phyloP scores from a whole-genome alignment of 2,797 vertebrate species.

The Smutsia temminckii region DNA sequence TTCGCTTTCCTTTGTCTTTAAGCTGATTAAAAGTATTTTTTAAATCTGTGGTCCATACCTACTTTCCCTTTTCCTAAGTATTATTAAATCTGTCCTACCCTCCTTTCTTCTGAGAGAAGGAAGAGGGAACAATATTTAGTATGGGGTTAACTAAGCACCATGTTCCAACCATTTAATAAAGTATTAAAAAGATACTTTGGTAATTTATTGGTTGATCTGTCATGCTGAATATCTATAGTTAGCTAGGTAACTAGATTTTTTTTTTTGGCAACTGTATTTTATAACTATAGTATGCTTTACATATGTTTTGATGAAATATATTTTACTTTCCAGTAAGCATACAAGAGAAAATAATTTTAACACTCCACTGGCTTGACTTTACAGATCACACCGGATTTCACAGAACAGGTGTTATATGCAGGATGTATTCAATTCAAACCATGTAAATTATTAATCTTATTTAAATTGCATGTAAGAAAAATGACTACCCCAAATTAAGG shows the following conservation, averaged over 20 bases:
- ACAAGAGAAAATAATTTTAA: not conserved
- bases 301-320: not conserved
- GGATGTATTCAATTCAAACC: not conserved
- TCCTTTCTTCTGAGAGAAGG: not conserved
- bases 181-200: not conserved
- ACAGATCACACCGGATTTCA: not conserved
- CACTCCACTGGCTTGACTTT: not conserved
- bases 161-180: not conserved
- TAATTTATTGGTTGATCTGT: not conserved
- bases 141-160: not conserved
- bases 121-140: not conserved
- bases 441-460: constrained; percentile 5
- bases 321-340: not conserved
- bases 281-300: not conserved
- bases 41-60: not conserved
- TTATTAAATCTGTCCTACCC: not conserved
- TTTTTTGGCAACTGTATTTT: not conserved
- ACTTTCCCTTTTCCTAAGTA: not conserved
- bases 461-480: constrained; percentile 1
- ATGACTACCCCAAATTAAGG: not conserved
- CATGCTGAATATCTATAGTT: not conserved
- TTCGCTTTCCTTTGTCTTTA: not conserved
- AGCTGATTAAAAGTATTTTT: not conserved
- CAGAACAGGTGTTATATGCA: not conserved
- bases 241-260: not conserved